Percentiles rank a stretch among this genome's conserved stretches.
Conservation (phyloP, 2,888 invertebrate species). For the Oasisia sp. region DNA sequence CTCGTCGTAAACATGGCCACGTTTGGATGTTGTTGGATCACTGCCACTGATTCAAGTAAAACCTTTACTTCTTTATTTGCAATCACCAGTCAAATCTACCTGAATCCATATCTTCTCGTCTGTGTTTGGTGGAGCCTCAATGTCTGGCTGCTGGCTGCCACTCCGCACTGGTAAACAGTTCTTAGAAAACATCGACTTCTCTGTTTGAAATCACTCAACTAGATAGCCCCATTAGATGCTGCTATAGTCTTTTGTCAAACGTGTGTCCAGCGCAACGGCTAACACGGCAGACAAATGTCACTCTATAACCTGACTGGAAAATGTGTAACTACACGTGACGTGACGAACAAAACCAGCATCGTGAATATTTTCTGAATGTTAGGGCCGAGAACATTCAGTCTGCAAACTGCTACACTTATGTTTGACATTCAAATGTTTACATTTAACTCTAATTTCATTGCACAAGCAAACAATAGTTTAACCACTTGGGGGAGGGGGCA, state of each 20-base stretch:
- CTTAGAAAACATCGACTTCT: background rate
- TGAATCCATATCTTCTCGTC: background rate
- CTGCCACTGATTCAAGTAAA: background rate
- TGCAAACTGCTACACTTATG: too few species aligned
- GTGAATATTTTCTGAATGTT: background rate
- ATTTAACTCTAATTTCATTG: background rate
- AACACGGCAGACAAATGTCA: background rate
- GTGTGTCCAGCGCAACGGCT: background rate
- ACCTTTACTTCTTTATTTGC: background rate
- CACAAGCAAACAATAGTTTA: background rate
- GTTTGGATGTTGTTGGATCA: background rate
- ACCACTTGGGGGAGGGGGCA: background rate
- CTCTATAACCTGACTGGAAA: background rate
- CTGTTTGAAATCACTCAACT: conserved; percentile 17
- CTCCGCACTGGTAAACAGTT: background rate
- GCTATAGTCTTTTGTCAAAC: background rate
- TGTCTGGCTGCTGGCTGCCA: background rate
- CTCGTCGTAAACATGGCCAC: background rate
- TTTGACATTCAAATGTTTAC: background rate
- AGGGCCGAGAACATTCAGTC: background rate
- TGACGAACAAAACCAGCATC: background rate
- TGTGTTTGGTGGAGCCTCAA: background rate
- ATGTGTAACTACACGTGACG: background rate
- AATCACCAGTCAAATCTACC: background rate
- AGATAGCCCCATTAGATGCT: background rate